These are phyloP conservation scores for Pagetopsis macropterus DNA, from an alignment of 2,797 vertebrate genomes.

Conservation along the genomic window DNA sequence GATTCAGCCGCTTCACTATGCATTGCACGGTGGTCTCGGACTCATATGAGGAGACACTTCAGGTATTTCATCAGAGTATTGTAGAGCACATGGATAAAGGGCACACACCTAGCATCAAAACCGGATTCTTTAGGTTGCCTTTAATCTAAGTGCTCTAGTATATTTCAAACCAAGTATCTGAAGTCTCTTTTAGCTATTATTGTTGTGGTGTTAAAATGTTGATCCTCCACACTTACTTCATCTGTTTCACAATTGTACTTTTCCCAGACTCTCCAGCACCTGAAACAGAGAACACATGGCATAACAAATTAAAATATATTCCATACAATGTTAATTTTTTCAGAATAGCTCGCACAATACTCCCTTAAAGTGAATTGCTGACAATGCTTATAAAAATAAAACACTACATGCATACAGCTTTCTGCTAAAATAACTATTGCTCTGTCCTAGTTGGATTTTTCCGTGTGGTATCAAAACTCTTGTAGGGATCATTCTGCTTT, in stretches of 20 bases:
- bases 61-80: too few species aligned
- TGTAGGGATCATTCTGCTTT: background rate
- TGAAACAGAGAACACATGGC: constrained; percentile 73
- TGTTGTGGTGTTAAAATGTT: constrained; percentile 11
- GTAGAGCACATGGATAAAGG: too few species aligned
- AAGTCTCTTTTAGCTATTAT: too few species aligned
- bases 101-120: too few species aligned
- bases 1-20: too few species aligned
- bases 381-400: background rate
- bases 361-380: background rate
- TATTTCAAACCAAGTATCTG: too few species aligned
- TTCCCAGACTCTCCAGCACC: constrained; percentile 97
- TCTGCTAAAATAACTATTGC: too few species aligned
- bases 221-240: constrained; percentile 90
- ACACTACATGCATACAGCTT: background rate
- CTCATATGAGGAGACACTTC: too few species aligned
- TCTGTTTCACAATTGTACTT: constrained; percentile 99
- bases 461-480: background rate
- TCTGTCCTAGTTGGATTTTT: too few species aligned
- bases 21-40: too few species aligned
- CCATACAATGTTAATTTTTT: background rate
- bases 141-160: too few species aligned
- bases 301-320: constrained; percentile 11
- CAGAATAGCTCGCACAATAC: background rate
- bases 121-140: too few species aligned